Conservation (phyloP, 1,140 invertebrate genomes). For the Parapsyche elsis region DNA sequence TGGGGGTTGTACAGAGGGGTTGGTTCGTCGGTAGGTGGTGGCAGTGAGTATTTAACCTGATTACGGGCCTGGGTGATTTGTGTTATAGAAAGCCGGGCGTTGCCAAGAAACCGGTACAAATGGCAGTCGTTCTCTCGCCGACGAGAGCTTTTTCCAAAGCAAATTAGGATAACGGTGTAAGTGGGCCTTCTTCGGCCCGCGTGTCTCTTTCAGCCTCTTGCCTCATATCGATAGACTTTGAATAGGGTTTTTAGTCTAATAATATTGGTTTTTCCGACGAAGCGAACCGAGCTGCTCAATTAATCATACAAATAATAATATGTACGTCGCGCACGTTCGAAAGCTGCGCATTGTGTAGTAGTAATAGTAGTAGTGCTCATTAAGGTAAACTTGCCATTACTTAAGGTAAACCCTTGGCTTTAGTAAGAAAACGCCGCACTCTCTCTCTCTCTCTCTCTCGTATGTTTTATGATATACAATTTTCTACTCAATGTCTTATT, state of each 20-base stretch:
- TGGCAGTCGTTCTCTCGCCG: constrained; percentile 41
- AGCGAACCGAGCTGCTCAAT: too few relatives aligned
- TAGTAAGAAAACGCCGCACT: too few relatives aligned
- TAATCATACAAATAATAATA: too few relatives aligned
- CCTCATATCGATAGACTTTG: constrained; percentile 44
- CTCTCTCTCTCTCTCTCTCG: too few relatives aligned
- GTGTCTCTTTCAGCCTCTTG: neutral
- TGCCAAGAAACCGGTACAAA: constrained; percentile 52
- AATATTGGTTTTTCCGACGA: constrained; percentile 9
- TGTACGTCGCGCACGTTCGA: too few relatives aligned
- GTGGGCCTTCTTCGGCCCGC: constrained; percentile 25
- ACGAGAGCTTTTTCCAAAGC: constrained; percentile 47
- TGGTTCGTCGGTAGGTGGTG: neutral
- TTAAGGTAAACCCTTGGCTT: too few relatives aligned
- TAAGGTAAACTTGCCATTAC: too few relatives aligned
- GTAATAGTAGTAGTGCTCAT: too few relatives aligned
- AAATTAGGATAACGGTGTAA: constrained; percentile 55
- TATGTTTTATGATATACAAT: too few relatives aligned
- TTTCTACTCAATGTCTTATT: too few relatives aligned
- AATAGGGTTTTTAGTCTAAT: constrained; percentile 42
- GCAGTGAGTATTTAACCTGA: constrained; percentile 54
- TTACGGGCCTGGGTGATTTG: constrained; percentile 53
- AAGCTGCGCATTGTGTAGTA: too few relatives aligned
- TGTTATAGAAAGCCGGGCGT: constrained; percentile 49
- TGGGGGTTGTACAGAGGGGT: neutral